phyloP scores from a whole-genome alignment of 2,797 vertebrate genomes.

The Anomalospiza imberbis region DNA sequence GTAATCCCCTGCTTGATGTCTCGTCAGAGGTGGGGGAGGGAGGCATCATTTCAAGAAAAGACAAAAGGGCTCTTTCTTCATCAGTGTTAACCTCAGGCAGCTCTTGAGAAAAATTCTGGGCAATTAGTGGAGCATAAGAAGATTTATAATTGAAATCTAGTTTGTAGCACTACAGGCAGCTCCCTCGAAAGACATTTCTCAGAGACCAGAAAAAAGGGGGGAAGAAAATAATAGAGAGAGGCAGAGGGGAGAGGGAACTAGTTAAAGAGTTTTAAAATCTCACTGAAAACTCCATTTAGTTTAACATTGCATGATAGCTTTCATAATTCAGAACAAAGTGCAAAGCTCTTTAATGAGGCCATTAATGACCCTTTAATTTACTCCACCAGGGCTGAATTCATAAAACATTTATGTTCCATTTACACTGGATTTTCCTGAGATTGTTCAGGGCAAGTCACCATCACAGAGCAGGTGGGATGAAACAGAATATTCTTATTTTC shows the following conservation, averaged over 20 bases:
- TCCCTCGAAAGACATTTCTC: conserved; percentile 37
- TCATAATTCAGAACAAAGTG: conserved; percentile 71
- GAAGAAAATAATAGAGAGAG: background rate
- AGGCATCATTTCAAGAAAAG: conserved; percentile 25
- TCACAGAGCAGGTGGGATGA: conserved; percentile 34
- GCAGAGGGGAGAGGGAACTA: conserved; percentile 20
- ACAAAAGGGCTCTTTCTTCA: conserved; percentile 54
- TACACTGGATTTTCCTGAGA: conserved; percentile 66
- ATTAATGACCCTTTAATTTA: conserved; percentile 76
- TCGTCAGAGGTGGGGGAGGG: background rate
- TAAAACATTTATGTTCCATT: conserved; percentile 73
- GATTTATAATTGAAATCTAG: conserved; percentile 64
- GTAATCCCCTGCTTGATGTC: conserved; percentile 23
- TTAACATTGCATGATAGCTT: conserved; percentile 58
- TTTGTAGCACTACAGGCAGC: conserved; percentile 48
- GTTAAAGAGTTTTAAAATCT: conserved; percentile 53
- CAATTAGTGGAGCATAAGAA: conserved; percentile 65
- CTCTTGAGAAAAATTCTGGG: conserved; percentile 62
- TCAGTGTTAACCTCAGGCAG: conserved; percentile 59
- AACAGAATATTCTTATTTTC: background rate
- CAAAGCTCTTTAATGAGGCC: conserved; percentile 69
- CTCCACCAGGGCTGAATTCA: conserved; percentile 71
- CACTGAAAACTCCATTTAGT: conserved; percentile 29
- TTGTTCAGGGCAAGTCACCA: conserved; percentile 55
- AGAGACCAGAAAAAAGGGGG: background rate